Evolutionary conservation across 2,113 vertebrate genomes (phyloP), one percentile per base, ranked within the genome.

Genomic region (Clarias magur): DNA sequence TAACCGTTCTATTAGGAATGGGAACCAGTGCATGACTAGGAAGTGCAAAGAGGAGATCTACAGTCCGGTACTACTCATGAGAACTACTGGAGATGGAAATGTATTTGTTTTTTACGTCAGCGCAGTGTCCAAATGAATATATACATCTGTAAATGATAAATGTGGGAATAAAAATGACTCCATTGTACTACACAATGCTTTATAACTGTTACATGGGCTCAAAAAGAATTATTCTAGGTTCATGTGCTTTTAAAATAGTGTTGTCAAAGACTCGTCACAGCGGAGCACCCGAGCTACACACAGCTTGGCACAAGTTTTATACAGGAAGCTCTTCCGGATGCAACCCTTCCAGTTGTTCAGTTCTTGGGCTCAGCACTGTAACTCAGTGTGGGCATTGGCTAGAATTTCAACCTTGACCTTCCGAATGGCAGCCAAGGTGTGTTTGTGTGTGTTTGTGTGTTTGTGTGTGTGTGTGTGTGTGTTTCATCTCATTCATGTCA

Each of bases 11-110:
- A 53, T 76, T 85, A 65, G 57, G 78, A 54, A 85, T 62, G 60
- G 84, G 53, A 85, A 65, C 59, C 84, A 85, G 57, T 78, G 62
- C 25, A 15, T 30, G 16, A 63, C 27, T 54, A 56, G 73, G 63
- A 4, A 42, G 70, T 76, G 56, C 27, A 25, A 67, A 8, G 42
- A 67, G 62, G 62, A 54, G 38, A 56, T 78, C 53, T 56, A 19
- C 13, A 56, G 13, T n/a, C 13, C 12, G 16, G 23, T 56, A 79
- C n/a, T 56, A 54, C 21, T 76, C 48, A 8, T 48, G 42, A 54
- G 21, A 30, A 62, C 9, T 81, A 34, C 30, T 34, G 30, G 30
- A 38, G 57, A 16, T 3, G 9, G 80, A 63, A 42, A 42, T 48
- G 48, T 48, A 48, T 48, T 60, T 4, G 12, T 56, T 17, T 17